Percentiles rank a stretch among this genome's conserved stretches.
Conservation (phyloP, 2,888 invertebrate species). For the Cephus spinipes region DNA sequence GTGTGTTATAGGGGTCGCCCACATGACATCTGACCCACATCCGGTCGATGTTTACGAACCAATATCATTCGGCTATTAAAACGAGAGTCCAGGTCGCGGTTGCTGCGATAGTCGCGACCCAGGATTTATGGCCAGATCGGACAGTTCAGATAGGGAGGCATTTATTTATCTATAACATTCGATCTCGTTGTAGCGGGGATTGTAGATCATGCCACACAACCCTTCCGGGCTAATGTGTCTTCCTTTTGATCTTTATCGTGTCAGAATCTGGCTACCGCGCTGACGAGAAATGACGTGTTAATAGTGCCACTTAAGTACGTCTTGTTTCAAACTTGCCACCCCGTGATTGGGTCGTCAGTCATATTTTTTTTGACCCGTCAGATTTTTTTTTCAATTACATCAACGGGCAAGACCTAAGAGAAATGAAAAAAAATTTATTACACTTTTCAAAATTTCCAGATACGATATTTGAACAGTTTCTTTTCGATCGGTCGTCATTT, state of each 20-base stretch:
- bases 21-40: slow-evolving; percentile 55
- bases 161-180: slow-evolving; percentile 32
- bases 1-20: slow-evolving; percentile 41
- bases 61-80: slow-evolving; percentile 33
- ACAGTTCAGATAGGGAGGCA: slow-evolving; percentile 26
- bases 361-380: neutral
- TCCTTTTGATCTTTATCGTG: slow-evolving; percentile 18
- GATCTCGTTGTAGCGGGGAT: slow-evolving; percentile 23
- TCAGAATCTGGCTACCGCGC: slow-evolving; percentile 19
- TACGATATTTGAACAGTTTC: neutral
- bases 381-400: neutral
- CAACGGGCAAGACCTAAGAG: neutral
- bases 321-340: neutral
- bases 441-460: no score
- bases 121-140: slow-evolving; percentile 35
- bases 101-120: slow-evolving; percentile 1
- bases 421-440: no score
- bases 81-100: slow-evolving; percentile 19
- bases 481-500: neutral
- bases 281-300: slow-evolving; percentile 7
- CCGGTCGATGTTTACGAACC: slow-evolving; percentile 40
- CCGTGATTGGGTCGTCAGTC: neutral
- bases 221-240: slow-evolving; percentile 21
- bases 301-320: slow-evolving; percentile 1
- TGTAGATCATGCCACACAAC: slow-evolving; percentile 20